Base-by-base conservation (phyloP, 2,888 invertebrate species). In the Dasypolia templi region DNA sequence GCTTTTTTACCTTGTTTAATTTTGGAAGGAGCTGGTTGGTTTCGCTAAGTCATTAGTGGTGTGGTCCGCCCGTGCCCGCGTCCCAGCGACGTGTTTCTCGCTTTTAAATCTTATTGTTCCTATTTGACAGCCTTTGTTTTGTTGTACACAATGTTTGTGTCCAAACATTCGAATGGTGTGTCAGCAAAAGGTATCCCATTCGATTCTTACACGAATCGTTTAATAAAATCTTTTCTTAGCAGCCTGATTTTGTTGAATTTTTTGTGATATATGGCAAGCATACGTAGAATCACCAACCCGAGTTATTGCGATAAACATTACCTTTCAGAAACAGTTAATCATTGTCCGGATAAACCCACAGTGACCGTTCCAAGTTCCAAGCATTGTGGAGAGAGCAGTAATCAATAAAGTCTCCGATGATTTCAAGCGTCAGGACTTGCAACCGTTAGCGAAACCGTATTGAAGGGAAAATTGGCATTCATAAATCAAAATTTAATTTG, bases 1-100 rank as follows among this genome's bases (percentile, higher is more conserved):
- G 93, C 91, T 94, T 95, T 95, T 95, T 95, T 95, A 93, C 88
- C 91, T 94, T 94, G 94, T 95, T 95, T 95, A 94, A 95, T 95
- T 95, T 95, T 92, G 92, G 93, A 93, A 94, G 93, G 93, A 94
- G 93, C 92, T 90, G 89, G 90, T 72, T 88, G 91, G 93, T 96
- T 96, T 96, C 94, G 95, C 95, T 86, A 95, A 93, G 95, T 96
- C 95, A 96, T 95, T 95, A 95, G 94, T 91, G 87, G 90, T 87
- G 89, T 86, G 86, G 89, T 88, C 87, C 87, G 85, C 75, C 73
- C 76, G 81, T 51, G 79, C 78, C 75, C 64, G 76, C 4, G 79
- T 49, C 44, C 19, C 76, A 82, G 81, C 80, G 86, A 86, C 86
- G 83, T 86, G 89, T 91, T 91, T 90, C 90, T 89, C 89, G 87